phyloP scores from a whole-genome alignment of 1,140 invertebrate species.

The Maconellicoccus hirsutus region DNA sequence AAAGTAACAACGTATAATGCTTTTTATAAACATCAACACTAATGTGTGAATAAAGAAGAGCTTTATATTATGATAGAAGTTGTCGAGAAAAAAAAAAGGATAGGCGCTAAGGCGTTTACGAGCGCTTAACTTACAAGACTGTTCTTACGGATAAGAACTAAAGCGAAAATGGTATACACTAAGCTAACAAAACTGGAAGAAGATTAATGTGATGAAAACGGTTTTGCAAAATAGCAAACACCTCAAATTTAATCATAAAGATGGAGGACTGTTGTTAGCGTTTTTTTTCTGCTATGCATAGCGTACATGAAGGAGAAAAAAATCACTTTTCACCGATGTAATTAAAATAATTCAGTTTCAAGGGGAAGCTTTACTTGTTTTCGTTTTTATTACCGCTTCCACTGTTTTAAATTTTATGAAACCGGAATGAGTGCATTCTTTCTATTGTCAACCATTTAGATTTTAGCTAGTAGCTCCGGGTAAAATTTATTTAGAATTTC shows the following conservation, averaged over 20 bases:
- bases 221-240: conserved; percentile 1
- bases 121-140: conserved; percentile 2
- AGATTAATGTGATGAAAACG: not conserved
- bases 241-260: conserved; percentile 9
- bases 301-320: too few relatives aligned
- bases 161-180: not conserved
- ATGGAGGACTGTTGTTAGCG: not conserved
- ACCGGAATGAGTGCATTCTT: too few relatives aligned
- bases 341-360: too few relatives aligned
- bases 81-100: not conserved
- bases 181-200: conserved; percentile 8
- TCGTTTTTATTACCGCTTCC: too few relatives aligned
- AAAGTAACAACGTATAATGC: too few relatives aligned
- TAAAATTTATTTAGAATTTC: too few relatives aligned
- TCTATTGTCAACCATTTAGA: too few relatives aligned
- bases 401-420: too few relatives aligned
- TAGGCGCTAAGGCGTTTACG: not conserved
- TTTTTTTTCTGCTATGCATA: not conserved
- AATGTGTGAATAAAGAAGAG: not conserved
- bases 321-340: too few relatives aligned
- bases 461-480: too few relatives aligned
- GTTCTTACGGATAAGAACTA: not conserved
- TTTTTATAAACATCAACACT: not conserved
- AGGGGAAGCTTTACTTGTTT: too few relatives aligned
- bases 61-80: not conserved